Percentiles rank a stretch among this genome's conserved stretches.
These are phyloP conservation scores for Drosophila repletoides DNA, from an alignment of 1,140 invertebrate genomes.

Conservation along the genomic window DNA sequence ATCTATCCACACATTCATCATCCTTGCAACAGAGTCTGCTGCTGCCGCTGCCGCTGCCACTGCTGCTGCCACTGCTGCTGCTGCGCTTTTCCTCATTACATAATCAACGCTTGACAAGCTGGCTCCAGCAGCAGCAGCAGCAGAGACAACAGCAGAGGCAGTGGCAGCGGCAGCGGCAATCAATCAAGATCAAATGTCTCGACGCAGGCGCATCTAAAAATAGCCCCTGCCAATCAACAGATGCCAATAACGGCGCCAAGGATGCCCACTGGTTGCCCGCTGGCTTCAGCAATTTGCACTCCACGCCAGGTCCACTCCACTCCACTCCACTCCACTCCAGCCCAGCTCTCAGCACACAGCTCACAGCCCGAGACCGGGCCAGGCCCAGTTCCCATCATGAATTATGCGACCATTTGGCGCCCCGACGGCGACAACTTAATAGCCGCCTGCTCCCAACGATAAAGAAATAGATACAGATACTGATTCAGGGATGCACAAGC, in stretches of 20 bases:
- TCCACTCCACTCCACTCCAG: background rate
- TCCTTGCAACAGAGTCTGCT: slow-evolving; percentile 6
- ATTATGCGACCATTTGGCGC: slow-evolving; percentile 64
- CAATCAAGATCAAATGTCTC: slow-evolving; percentile 66
- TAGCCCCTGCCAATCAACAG: slow-evolving; percentile 65
- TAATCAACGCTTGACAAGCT: slow-evolving; percentile 59
- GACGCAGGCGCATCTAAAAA: slow-evolving; percentile 58
- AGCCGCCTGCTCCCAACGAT: slow-evolving; percentile 64
- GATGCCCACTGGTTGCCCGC: slow-evolving; percentile 51
- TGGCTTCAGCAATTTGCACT: slow-evolving; percentile 58
- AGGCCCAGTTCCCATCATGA: slow-evolving; percentile 77
- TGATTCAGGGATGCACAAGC: background rate
- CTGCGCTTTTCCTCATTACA: slow-evolving; percentile 64
- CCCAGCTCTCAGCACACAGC: slow-evolving; percentile 10
- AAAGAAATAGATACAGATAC: slow-evolving; percentile 29
- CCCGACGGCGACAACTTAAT: slow-evolving; percentile 75
- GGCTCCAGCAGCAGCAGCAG: no score
- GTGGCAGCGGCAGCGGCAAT: slow-evolving; percentile 40
- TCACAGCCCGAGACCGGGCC: no score
- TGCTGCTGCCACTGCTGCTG: no score
- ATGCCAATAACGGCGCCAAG: slow-evolving; percentile 76
- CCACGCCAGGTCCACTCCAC: background rate
- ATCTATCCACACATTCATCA: slow-evolving; percentile 21
- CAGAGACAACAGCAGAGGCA: background rate
- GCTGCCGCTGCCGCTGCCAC: background rate